Evolutionary conservation across 2,888 invertebrate species (phyloP).

Genomic region (Apeira syringaria): DNA sequence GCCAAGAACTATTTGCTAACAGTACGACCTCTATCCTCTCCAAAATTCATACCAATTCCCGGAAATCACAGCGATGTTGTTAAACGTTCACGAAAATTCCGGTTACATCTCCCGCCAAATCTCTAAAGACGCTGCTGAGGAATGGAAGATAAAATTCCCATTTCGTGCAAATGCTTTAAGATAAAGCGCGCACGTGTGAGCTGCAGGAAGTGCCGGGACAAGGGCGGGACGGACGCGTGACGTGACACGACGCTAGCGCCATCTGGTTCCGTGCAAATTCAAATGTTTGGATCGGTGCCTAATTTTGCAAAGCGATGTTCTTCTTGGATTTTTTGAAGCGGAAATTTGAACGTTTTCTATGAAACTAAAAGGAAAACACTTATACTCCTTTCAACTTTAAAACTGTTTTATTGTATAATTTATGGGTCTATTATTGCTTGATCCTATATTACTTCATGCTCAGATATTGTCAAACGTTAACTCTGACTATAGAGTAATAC

Average conservation of each 20-base stretch:
- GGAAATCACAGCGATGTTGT: constrained; percentile 11
- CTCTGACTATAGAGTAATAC: no score
- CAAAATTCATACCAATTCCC: constrained; percentile 8
- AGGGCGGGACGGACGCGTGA: constrained; percentile 3
- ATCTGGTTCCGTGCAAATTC: constrained; percentile 12
- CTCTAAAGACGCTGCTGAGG: constrained; percentile 26
- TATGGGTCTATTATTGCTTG: no score
- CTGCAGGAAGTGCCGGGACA: background rate
- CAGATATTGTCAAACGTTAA: no score
- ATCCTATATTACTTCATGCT: no score
- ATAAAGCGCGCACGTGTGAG: constrained; percentile 31
- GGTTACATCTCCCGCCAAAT: constrained; percentile 16
- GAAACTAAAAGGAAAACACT: no score
- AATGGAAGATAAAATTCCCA: constrained; percentile 31
- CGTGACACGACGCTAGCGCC: constrained; percentile 6
- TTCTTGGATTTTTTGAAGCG: no score
- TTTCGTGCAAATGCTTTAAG: constrained; percentile 28
- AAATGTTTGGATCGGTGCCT: constrained; percentile 20
- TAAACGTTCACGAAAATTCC: constrained; percentile 20
- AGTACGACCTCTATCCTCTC: no score
- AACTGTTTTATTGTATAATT: no score
- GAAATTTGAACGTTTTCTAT: no score
- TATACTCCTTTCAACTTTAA: no score
- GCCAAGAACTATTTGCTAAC: no score
- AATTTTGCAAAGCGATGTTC: constrained; percentile 1